phyloP scores from a whole-genome alignment of 2,113 vertebrate species.

The Syngnathus typhle region DNA sequence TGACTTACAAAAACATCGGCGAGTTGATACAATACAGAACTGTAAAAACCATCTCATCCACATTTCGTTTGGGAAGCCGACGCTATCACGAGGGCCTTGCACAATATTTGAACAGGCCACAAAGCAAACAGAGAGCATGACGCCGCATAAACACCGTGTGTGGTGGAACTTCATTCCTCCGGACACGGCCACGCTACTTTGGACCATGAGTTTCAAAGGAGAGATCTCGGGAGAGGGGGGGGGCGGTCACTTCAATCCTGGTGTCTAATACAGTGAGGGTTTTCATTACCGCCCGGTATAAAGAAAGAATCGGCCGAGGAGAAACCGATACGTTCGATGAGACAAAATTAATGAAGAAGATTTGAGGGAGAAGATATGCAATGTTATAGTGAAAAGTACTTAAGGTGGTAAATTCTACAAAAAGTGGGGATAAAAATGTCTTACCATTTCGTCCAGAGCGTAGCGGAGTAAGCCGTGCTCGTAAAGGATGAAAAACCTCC shows the following conservation, averaged over 20 bases:
- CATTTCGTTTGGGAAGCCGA: constrained; percentile 32
- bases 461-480: constrained; percentile 90
- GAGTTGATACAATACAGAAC: neutral
- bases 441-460: constrained; percentile 92
- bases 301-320: neutral
- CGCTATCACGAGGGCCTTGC: constrained; percentile 26
- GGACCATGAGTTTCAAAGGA: neutral
- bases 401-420: neutral
- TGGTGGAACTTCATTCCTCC: constrained; percentile 34
- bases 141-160: constrained; percentile 37
- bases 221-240: no score
- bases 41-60: constrained; percentile 14
- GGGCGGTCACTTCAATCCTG: neutral
- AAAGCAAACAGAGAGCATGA: constrained; percentile 46
- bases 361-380: no score
- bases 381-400: neutral
- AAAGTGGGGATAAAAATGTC: constrained; percentile 24
- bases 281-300: neutral
- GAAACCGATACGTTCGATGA: neutral
- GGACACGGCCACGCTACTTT: constrained; percentile 32
- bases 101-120: constrained; percentile 29
- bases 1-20: constrained; percentile 4
- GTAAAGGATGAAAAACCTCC: constrained; percentile 93
- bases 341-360: neutral
- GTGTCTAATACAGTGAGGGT: neutral